A percentile compares a stretch with the other conserved stretches of the same genome.
Conservation (phyloP, 2,113 vertebrate genomes). For the Oxyura jamaicensis region DNA sequence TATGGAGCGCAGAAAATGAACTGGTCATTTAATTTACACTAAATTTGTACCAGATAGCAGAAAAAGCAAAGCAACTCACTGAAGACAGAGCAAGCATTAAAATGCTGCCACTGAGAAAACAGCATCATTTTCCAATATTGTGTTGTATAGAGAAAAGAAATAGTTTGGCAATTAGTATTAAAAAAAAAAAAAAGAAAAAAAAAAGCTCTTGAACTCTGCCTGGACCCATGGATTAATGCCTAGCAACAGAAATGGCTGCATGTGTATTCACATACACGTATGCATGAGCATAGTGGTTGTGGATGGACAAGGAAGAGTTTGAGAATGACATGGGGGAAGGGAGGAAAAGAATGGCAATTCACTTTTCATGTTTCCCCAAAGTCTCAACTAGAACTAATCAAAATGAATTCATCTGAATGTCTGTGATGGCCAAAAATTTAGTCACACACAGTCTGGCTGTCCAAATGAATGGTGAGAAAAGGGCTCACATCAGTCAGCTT, state of each 20-base stretch:
- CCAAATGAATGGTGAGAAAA: conserved; percentile 69
- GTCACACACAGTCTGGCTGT: conserved; percentile 64
- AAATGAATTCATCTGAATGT: conserved; percentile 62
- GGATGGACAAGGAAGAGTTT: neutral
- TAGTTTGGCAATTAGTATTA: conserved; percentile 14
- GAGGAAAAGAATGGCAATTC: neutral
- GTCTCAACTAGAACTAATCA: conserved; percentile 64
- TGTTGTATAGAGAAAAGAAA: conserved; percentile 10
- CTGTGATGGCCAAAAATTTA: conserved; percentile 66
- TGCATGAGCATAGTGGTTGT: neutral
- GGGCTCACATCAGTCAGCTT: conserved; percentile 65
- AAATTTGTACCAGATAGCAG: conserved; percentile 51
- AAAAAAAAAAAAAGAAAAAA: neutral
- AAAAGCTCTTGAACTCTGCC: neutral
- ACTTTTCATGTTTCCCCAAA: conserved; percentile 48
- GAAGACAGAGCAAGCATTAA: conserved; percentile 44
- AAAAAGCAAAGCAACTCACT: conserved; percentile 41
- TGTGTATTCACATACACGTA: neutral
- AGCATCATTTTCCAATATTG: neutral
- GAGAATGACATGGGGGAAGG: neutral
- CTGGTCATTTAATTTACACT: conserved; percentile 69
- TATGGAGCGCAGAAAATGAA: conserved; percentile 64
- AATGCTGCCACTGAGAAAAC: conserved; percentile 22
- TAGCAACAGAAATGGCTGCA: conserved; percentile 20
- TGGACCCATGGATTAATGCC: conserved; percentile 2